Evolutionary conservation across 2,797 vertebrate genomes (phyloP).

Genomic region (Acridotheres tristis): DNA sequence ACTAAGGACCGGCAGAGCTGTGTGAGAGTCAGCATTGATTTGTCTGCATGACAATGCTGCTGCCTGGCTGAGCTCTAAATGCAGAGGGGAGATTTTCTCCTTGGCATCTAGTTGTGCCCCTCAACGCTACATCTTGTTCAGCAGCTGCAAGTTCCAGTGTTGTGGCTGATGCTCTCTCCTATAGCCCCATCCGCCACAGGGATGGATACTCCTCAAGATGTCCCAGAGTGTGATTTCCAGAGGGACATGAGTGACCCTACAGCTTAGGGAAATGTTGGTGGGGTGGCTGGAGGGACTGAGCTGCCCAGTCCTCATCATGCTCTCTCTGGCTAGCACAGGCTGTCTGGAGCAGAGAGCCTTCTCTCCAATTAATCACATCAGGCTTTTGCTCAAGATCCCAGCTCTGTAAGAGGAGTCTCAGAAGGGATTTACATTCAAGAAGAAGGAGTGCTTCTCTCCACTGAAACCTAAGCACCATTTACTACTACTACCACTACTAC

Average conservation of each 20-base stretch:
- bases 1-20: not conserved
- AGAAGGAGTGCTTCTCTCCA: not conserved
- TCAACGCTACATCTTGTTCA: accelerated
- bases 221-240: not conserved
- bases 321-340: not conserved
- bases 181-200: accelerated
- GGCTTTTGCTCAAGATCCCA: not conserved
- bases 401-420: not conserved
- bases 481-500: not conserved
- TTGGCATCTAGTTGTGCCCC: not conserved
- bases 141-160: not conserved
- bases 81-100: not conserved
- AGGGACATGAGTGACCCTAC: not conserved
- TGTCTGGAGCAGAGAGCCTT: not conserved
- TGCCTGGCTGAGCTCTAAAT: not conserved
- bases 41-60: accelerated
- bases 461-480: not conserved
- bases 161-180: accelerated
- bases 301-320: not conserved
- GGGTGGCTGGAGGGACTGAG: not conserved
- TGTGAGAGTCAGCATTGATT: not conserved
- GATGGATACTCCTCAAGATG: not conserved
- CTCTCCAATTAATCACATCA: not conserved
- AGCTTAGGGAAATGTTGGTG: not conserved
- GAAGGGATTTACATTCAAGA: not conserved